These are phyloP conservation scores for Chromis chromis DNA, from an alignment of 2,797 vertebrate genomes.

Conservation along the genomic window DNA sequence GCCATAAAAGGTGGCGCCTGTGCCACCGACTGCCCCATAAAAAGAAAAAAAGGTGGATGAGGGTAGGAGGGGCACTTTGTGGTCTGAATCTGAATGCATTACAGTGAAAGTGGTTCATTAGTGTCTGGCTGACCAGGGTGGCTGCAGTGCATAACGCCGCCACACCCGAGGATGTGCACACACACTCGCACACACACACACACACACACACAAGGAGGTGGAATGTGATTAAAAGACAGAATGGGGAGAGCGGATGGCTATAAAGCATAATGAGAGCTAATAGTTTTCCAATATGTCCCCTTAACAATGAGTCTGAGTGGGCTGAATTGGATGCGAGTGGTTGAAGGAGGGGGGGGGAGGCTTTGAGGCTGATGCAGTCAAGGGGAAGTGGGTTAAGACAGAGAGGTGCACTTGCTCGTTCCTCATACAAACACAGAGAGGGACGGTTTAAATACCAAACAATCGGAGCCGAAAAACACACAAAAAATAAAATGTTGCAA, in stretches of 20 bases:
- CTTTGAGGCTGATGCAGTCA: constrained; percentile 27
- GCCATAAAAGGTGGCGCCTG: constrained; percentile 71
- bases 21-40: constrained; percentile 69
- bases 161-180: neutral
- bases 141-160: constrained; percentile 1
- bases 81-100: constrained; percentile 62
- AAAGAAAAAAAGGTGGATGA: neutral
- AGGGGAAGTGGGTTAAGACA: constrained; percentile 10
- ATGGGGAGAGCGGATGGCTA: constrained; percentile 64
- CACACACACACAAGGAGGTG: constrained; percentile 32
- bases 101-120: constrained; percentile 73
- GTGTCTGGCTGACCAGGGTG: constrained; percentile 44
- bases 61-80: constrained; percentile 2
- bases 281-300: constrained; percentile 82
- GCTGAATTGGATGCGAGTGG: constrained; percentile 53
- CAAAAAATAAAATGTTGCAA: constrained; percentile 1
- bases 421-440: neutral
- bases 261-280: constrained; percentile 84
- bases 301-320: constrained; percentile 74
- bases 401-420: neutral
- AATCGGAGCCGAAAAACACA: neutral
- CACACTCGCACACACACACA: constrained; percentile 14
- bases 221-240: constrained; percentile 77
- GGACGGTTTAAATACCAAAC: neutral
- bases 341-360: constrained; percentile 1